A percentile compares a stretch with the other conserved stretches of the same genome.
Evolutionary conservation across 2,888 invertebrate species (phyloP).

Genomic region (Agrotis puta): DNA sequence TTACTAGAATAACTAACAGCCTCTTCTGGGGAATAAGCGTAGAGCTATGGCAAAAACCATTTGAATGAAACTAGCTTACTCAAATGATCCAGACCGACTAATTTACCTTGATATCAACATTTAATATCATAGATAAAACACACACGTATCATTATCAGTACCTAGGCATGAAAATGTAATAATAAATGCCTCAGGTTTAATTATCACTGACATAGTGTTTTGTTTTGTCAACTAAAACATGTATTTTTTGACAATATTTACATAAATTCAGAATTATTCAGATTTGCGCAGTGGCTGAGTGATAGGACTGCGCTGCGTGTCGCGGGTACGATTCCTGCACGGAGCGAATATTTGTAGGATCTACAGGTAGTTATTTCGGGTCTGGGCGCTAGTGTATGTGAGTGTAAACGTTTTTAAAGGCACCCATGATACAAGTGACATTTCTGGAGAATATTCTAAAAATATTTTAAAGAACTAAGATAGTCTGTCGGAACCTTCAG

Average conservation of each 20-base stretch:
- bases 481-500: too few relatives aligned
- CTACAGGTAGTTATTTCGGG: too few relatives aligned
- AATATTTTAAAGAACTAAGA: too few relatives aligned
- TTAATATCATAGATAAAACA: slow-evolving; percentile 30
- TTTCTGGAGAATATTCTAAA: too few relatives aligned
- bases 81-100: background rate
- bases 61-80: background rate
- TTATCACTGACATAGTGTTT: slow-evolving; percentile 8
- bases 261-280: background rate
- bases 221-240: background rate
- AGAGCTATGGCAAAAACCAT: background rate
- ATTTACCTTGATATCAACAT: slow-evolving; percentile 3
- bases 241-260: slow-evolving; percentile 1
- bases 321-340: too few relatives aligned
- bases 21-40: too few relatives aligned
- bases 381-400: too few relatives aligned
- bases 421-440: too few relatives aligned
- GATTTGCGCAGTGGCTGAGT: too few relatives aligned
- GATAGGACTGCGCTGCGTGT: too few relatives aligned
- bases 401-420: too few relatives aligned
- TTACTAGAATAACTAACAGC: background rate
- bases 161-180: slow-evolving; percentile 10
- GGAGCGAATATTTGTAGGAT: too few relatives aligned
- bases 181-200: slow-evolving; percentile 6
- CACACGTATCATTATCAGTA: slow-evolving; percentile 18